Conservation (phyloP, 2,888 invertebrate genomes). For the Eledone cirrhosa region DNA sequence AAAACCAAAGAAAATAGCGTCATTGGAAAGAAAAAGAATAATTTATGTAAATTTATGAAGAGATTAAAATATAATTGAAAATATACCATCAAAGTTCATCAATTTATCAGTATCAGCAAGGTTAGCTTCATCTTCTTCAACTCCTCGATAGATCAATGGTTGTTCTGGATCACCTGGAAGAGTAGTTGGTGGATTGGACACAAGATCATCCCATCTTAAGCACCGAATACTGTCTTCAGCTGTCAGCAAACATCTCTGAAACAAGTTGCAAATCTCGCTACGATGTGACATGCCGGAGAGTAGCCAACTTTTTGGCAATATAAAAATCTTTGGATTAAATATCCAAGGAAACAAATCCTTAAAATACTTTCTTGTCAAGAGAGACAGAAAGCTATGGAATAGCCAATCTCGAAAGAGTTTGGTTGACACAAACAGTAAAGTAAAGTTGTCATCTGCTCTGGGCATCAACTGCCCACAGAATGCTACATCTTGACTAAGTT, state of each 20-base stretch:
- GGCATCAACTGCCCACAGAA: not conserved
- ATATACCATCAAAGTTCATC: constrained; percentile 17
- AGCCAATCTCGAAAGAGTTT: constrained; percentile 15
- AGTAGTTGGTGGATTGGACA: constrained; percentile 15
- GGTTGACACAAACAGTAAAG: constrained; percentile 1
- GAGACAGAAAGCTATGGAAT: constrained; percentile 10
- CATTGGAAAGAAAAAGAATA: no score
- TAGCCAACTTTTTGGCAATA: not conserved
- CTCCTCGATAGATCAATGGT: constrained; percentile 12
- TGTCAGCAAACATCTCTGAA: constrained; percentile 19
- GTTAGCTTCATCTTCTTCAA: constrained; percentile 21
- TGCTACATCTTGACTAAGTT: no score
- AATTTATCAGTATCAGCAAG: constrained; percentile 20
- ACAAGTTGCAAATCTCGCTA: constrained; percentile 14
- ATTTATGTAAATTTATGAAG: no score
- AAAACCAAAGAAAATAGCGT: no score
- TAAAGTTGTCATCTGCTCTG: constrained; percentile 26
- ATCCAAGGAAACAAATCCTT: not conserved
- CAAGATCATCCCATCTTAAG: constrained; percentile 23
- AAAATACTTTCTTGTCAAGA: constrained; percentile 11
- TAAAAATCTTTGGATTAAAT: not conserved
- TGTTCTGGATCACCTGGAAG: constrained; percentile 23
- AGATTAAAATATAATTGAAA: no score
- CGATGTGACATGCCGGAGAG: constrained; percentile 9
- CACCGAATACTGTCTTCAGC: constrained; percentile 24